Percentiles rank a stretch among this genome's conserved stretches.
Conservation (phyloP, 2,113 vertebrate genomes). For the Choloepus hoffmanni region DNA sequence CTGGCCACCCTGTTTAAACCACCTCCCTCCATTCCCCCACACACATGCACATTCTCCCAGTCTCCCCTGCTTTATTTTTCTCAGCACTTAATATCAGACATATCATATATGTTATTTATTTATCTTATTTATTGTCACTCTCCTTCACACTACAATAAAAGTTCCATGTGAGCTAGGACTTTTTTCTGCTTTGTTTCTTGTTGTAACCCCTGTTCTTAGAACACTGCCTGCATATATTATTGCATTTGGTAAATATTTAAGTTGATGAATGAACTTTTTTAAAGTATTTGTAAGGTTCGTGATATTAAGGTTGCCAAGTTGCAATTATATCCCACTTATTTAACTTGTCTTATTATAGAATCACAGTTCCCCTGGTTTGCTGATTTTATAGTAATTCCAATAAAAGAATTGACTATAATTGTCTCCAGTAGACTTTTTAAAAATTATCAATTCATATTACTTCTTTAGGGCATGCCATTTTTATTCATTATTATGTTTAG, state of each 20-base stretch:
- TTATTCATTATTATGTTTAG: not conserved
- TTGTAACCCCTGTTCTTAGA: not conserved
- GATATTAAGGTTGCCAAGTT: not conserved
- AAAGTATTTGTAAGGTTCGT: not conserved
- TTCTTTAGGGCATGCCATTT: conserved; percentile 3
- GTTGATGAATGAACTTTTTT: not conserved
- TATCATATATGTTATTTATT: not conserved
- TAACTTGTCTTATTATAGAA: not conserved
- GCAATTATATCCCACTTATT: conserved; percentile 29
- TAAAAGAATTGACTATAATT: conserved; percentile 1
- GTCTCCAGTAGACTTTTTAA: not conserved
- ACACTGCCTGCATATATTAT: not conserved
- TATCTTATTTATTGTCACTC: not conserved
- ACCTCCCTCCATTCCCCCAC: rapidly evolving
- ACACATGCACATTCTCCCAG: not conserved
- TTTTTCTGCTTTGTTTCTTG: not conserved
- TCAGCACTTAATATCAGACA: not conserved
- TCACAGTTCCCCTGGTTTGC: not conserved
- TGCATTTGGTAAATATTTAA: not conserved
- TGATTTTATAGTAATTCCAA: conserved; percentile 46
- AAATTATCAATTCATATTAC: not conserved
- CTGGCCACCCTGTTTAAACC: not conserved
- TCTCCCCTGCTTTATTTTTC: not conserved
- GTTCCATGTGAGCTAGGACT: not conserved
- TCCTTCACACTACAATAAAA: not conserved